Base-by-base conservation (phyloP, 2,888 invertebrate species). In the Meteorus colon region DNA sequence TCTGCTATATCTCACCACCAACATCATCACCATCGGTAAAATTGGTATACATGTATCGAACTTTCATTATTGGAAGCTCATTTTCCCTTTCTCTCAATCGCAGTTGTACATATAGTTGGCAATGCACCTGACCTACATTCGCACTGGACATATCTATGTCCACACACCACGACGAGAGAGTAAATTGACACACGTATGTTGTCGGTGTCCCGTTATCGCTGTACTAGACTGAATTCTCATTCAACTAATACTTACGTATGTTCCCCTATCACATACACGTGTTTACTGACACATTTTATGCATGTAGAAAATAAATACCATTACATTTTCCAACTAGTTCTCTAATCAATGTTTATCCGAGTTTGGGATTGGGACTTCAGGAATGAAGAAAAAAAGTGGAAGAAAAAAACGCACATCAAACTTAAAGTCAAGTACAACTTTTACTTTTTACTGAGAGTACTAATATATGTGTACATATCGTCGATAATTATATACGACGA, bases 121-220 rank as follows among this genome's bases (percentile, higher is more conserved):
- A 70, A 78, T 81, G 79, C 82, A 83, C 62, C 78, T 84, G 86
- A 85, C 87, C 86, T 72, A 87, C 80, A 84, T 86, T 79, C 24
- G n/a, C n/a, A 55, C n/a, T 19, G 55, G 19, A 75, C 31, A 75
- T 65, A 63, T 51, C 63, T 74, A 71, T 77, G 63, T 37, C 14
- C 29, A 68, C 45, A 27, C 41, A 66, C 65, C 65, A 68, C 27
- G 70, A 74, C 75, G 70, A 41, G 75, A 75, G 73, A 77, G 74
- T 75, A 77, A 80, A 75, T 75, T 75, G 77, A 78, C 74, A 81
- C 80, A 79, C 75, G 63, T 69, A 66, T 55, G 19, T 19, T 55
- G 55, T n/a, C 2, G 19, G 19, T 51, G 65, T 24, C 73, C 16
- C 41, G 55, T 27, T 19, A 34, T 12, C n/a, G 48, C 12, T 1